phyloP scores from a whole-genome alignment of 2,888 invertebrate genomes.

The Strigamia crassipes region DNA sequence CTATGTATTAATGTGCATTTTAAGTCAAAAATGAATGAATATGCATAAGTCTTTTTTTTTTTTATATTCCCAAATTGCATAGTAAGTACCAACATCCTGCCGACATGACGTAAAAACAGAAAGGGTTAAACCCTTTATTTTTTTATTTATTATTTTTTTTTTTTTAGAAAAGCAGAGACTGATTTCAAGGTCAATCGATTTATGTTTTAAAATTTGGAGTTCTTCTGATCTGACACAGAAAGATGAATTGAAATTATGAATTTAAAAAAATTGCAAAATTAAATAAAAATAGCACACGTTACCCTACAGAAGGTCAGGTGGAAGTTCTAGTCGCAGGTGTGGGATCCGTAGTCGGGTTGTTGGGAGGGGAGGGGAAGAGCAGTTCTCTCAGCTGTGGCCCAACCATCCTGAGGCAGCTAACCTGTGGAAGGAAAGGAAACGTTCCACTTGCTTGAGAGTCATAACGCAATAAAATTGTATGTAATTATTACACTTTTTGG shows the following conservation, averaged over 20 bases:
- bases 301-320: conserved; percentile 47
- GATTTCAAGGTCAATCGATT: conserved; percentile 12
- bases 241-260: not conserved
- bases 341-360: conserved; percentile 45
- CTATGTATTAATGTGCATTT: conserved; percentile 20
- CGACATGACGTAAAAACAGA: not conserved
- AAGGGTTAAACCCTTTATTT: not conserved
- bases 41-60: conserved; percentile 44
- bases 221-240: conserved; percentile 20
- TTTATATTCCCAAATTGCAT: conserved; percentile 46
- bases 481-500: conserved; percentile 10
- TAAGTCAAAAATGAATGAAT: conserved; percentile 43
- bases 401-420: conserved; percentile 47
- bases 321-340: conserved; percentile 44
- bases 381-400: conserved; percentile 48
- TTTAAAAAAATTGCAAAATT: not conserved
- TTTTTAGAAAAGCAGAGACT: conserved; percentile 42
- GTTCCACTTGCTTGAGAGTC: conserved; percentile 26
- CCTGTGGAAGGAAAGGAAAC: conserved; percentile 45
- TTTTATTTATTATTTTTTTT: not conserved
- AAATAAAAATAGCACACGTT: conserved; percentile 46
- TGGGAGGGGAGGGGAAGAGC: conserved; percentile 48
- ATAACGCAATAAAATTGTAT: not conserved
- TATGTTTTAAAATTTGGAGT: not conserved
- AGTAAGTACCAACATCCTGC: conserved; percentile 44